Base-by-base conservation (phyloP, 2,797 vertebrate species). In the Peromyscus eremicus region DNA sequence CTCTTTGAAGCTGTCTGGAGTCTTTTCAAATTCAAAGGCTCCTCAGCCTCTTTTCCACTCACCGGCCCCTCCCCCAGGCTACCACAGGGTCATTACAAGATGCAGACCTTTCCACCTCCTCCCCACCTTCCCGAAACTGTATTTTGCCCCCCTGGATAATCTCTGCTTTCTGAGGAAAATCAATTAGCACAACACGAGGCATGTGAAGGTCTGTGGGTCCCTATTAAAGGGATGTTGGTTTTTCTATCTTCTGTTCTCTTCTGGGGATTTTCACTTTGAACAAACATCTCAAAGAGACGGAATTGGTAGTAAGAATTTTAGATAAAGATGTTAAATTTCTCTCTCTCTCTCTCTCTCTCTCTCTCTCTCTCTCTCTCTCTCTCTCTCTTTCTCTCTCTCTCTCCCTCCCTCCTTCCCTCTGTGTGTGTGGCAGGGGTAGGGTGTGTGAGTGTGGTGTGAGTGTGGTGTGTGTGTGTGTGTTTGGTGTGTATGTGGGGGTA, bases 1-100 rank as follows among this genome's bases (percentile, higher is more conserved):
- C 62, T 62, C 66, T 94, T 76, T 79, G 86, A 96, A 43, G 55
- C 46, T 73, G 23, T 83, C 68, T 64, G 2, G 66, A 87, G n/a
- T 29, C 84, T 90, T 96, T 93, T 92, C 80, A 64, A 70, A 92
- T 70, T 34, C 92, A 79, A 73, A 92, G 46, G 40, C 27, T 91
- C 83, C 29, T 52, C 52, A 62, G 32, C 6, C 29, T 40, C 71
- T 76, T 49, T 49, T 52, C 40, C 52, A 70, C 62, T 34, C 49
- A 83, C 43, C 46, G 10, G 73, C 40, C 81, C 68, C 40, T 43
- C 43, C 32, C 40, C 10, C 57, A 93, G 29, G 0, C n/a, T 57
- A 57, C 37, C 40, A 16, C 1, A 0, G 46, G 57, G 71, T 92
- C 86, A 57, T n/a, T 89, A 83, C 11, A 64, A 93, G 7, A 76